Percentiles rank a stretch among this genome's conserved stretches.
These are phyloP conservation scores for Luffia ferchaultella DNA, from an alignment of 2,888 invertebrate genomes.

Conservation along the genomic window DNA sequence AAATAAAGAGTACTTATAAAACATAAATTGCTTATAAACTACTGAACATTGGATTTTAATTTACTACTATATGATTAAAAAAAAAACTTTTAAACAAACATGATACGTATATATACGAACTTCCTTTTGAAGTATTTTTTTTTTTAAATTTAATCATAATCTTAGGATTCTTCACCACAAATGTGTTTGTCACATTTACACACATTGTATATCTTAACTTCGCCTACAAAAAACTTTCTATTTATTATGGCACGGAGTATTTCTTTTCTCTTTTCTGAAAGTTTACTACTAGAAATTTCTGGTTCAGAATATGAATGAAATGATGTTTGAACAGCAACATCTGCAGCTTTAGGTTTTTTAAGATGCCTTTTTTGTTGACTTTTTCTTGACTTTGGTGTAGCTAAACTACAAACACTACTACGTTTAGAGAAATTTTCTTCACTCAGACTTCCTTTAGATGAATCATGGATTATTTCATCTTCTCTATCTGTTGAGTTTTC, in stretches of 20 bases:
- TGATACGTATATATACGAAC: no score
- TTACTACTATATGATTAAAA: no score
- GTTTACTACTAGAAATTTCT: background rate
- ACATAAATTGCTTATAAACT: no score
- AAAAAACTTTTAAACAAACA: no score
- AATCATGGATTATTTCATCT: slow-evolving; percentile 36
- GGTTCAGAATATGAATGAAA: background rate
- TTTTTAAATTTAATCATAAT: no score
- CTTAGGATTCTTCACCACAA: no score
- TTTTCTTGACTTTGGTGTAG: background rate
- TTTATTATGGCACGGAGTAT: background rate
- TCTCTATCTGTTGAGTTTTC: slow-evolving; percentile 20
- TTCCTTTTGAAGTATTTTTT: no score
- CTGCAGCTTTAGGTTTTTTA: background rate
- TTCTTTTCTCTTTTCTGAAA: background rate
- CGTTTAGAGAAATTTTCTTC: background rate
- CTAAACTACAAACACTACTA: no score
- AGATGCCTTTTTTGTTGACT: background rate
- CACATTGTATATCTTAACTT: background rate
- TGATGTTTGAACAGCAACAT: background rate
- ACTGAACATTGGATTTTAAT: no score
- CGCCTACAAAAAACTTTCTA: background rate
- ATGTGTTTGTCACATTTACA: background rate
- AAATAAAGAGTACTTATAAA: no score
- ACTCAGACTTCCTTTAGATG: slow-evolving; percentile 27